Evolutionary conservation across 2,888 invertebrate genomes (phyloP), one percentile per base, ranked within the genome.

Genomic region (Spodoptera exigua): DNA sequence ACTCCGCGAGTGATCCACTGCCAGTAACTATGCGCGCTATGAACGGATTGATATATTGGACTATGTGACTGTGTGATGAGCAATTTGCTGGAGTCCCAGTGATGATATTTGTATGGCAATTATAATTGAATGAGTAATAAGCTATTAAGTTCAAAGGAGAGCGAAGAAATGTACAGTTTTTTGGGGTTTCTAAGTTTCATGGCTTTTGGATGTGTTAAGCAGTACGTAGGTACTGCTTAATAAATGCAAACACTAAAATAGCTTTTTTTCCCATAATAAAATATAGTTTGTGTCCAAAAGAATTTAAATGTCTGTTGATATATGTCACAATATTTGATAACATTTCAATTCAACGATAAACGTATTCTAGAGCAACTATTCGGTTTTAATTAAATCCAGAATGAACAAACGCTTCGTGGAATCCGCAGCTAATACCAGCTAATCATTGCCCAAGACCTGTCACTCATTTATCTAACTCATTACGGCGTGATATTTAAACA

Each of bases 1-100:
- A 80, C 79, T 80, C 79, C 59, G 74, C 69, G 76, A 71, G 67
- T 84, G 84, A 85, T 83, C 81, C 81, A 84, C 74, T 76, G 77
- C 78, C 43, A 52, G 34, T 5, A 34, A 57, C 60, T 58, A 79
- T 69, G 65, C 48, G 52, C 57, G 62, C 65, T 66, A 78, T 62
- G 70, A 59, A 59, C 57, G 44, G 32, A 56, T 56, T 79, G 79
- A 81, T 80, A 79, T 76, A 81, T 74, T 32, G 61, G 66, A 46
- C 45, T 64, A 53, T 69, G 37, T 41, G 41, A 69, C 55, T 58
- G 51, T 61, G 5, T 54, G 45, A 36, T 34, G 40, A 10, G n/a
- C 11, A 11, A 39, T 59, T 17, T 14, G 40, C 53, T 59, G 58
- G 46, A 56, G 27, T 1, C 1, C 5, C 27, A 7, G 27, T 27